phyloP scores from a whole-genome alignment of 2,797 vertebrate species.

The Gymnothorax reevesii region DNA sequence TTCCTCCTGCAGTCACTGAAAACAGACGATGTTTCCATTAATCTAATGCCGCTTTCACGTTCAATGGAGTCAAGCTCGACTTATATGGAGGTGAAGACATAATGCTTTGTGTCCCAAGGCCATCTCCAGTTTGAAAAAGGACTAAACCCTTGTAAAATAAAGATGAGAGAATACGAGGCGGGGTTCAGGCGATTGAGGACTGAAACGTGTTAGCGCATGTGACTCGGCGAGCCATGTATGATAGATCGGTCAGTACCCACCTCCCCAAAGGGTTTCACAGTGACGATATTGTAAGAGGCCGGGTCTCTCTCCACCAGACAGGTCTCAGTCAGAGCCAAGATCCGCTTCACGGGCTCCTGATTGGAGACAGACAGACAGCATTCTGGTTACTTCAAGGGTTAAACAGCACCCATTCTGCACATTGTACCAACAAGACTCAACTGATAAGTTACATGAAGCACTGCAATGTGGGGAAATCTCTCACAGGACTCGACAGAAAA shows the following conservation, averaged over 20 bases:
- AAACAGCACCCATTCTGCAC: not conserved
- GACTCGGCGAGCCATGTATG: not conserved
- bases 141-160: not conserved
- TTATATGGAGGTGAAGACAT: not conserved
- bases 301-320: slow-evolving; percentile 96
- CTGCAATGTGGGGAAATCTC: not conserved
- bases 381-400: not conserved
- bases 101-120: not conserved
- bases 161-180: not conserved
- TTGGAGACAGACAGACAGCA: slow-evolving; percentile 3
- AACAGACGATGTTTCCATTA: not conserved
- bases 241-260: slow-evolving; percentile 64
- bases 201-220: not conserved
- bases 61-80: not conserved
- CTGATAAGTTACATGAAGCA: not conserved
- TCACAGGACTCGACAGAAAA: not conserved
- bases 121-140: not conserved
- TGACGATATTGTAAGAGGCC: slow-evolving; percentile 96
- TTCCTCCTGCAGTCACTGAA: not conserved
- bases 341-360: slow-evolving; percentile 91
- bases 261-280: slow-evolving; percentile 95
- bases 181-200: not conserved
- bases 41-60: not conserved
- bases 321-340: slow-evolving; percentile 93
- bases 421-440: not conserved